phyloP scores from a whole-genome alignment of 1,140 invertebrate genomes.

The Heliothis virescens region DNA sequence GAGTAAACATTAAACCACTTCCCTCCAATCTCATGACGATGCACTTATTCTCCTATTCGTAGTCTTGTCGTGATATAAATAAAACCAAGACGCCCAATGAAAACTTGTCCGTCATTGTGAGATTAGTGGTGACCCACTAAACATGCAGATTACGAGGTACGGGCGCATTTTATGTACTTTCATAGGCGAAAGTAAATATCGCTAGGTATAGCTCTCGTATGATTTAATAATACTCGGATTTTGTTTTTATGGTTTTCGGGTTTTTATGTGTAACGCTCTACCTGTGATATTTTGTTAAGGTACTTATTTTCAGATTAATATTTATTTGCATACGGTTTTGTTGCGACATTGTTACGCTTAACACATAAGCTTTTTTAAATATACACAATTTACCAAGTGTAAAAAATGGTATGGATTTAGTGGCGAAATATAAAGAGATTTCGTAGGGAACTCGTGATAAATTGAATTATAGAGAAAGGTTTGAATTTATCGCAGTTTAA shows the following conservation, averaged over 20 bases:
- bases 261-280: neutral
- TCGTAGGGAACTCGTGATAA: too few species aligned
- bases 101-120: slow-evolving; percentile 51
- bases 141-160: slow-evolving; percentile 60
- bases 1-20: slow-evolving; percentile 11
- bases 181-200: slow-evolving; percentile 44
- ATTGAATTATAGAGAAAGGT: too few species aligned
- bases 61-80: slow-evolving; percentile 40
- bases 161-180: slow-evolving; percentile 57
- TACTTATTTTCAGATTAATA: too few species aligned
- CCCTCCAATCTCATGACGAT: slow-evolving; percentile 20
- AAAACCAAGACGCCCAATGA: slow-evolving; percentile 30
- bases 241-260: too few species aligned
- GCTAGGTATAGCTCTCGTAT: slow-evolving; percentile 7
- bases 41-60: slow-evolving; percentile 28
- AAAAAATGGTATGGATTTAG: too few species aligned
- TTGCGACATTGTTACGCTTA: too few species aligned
- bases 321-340: too few species aligned
- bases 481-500: too few species aligned
- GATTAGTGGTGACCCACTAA: slow-evolving; percentile 49
- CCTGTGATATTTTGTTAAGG: too few species aligned
- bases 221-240: slow-evolving; percentile 33
- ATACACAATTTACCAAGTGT: too few species aligned
- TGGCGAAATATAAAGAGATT: too few species aligned
- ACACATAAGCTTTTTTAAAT: too few species aligned